Evolutionary conservation across 1,140 invertebrate genomes (phyloP), one percentile per base, ranked within the genome.

Genomic region (Heterodera carotae): DNA sequence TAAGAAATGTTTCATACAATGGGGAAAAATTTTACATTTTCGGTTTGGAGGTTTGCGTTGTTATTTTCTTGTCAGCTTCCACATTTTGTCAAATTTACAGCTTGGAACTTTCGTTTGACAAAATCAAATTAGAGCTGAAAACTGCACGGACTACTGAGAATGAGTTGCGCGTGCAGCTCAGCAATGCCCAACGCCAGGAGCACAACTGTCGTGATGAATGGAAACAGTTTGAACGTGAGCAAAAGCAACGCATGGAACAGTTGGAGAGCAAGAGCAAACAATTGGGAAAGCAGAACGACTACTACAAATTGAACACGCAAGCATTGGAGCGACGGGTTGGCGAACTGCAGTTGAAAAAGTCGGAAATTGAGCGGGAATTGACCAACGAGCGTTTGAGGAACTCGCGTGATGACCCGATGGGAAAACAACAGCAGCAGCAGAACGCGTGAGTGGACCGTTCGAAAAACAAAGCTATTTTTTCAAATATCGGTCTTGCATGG

Each of bases 291-390:
- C 83, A 82, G 66, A 71, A 76, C 53, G 83, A 84, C 29, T 59
- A 81, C 25, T 74, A 77, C 64, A 79, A 77, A 34, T 15, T 62
- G 25, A 76, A 69, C 31, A 77, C 81, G 27, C 60, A 56, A 59
- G 75, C 69, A 27, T 48, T 85, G 59, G 83, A 84, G 48, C 78
- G 79, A 66, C 82, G 81, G n/a, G 68, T 85, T 60, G 76, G 74
- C 8, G 83, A 84, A 27, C 34, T 81, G n/a, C 68, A 78, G 34
- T 36, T 71, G 15, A 78, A 79, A 31, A 84, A 84, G 75, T 39
- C 66, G 34, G 83, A 84, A 70, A 48, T 84, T 22, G 83, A 84
- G 43, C 33, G 75, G 31, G 83, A 83, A 43, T 43, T 84, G n/a
- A 72, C 69, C 34, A 78, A 76, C 48, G 82, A 84, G 66, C 64